These are phyloP conservation scores for Oryctes rhinoceros DNA, from an alignment of 1,140 invertebrate genomes.

Conservation along the genomic window DNA sequence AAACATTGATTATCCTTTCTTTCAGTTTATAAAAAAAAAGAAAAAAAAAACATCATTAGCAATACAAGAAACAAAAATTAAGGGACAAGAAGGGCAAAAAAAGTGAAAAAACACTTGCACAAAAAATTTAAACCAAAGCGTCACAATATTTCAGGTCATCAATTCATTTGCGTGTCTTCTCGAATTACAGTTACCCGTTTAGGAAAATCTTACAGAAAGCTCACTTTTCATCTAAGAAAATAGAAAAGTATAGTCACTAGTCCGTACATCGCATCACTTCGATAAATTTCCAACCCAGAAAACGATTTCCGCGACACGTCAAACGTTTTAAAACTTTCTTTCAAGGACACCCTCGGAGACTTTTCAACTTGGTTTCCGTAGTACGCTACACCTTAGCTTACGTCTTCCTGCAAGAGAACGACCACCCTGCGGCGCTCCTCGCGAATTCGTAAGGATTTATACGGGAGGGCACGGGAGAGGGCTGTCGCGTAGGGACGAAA, in stretches of 20 bases:
- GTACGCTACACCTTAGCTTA: background rate
- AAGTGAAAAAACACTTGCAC: too few relatives aligned
- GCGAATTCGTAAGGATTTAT: background rate
- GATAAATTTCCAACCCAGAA: background rate
- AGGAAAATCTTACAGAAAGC: too few relatives aligned
- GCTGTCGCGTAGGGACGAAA: background rate
- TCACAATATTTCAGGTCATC: too few relatives aligned
- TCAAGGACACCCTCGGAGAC: background rate
- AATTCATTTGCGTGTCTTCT: too few relatives aligned
- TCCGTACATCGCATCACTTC: background rate
- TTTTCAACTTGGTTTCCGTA: background rate
- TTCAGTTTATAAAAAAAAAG: too few relatives aligned
- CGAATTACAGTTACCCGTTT: too few relatives aligned
- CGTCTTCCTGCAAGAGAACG: background rate
- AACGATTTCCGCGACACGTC: conserved; percentile 1
- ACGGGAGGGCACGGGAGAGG: background rate
- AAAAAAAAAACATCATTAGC: too few relatives aligned
- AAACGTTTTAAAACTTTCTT: conserved; percentile 8
- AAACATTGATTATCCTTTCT: too few relatives aligned
- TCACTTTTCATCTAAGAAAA: background rate
- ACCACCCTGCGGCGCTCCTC: conserved; percentile 3
- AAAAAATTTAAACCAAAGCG: too few relatives aligned
- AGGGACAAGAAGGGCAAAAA: too few relatives aligned
- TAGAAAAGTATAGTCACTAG: background rate
- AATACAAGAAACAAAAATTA: too few relatives aligned